Evolutionary conservation across 37 sponge, comb jelly and placozoan species (phyloP).

Genomic region (Chondrilla cf. caribensis): DNA sequence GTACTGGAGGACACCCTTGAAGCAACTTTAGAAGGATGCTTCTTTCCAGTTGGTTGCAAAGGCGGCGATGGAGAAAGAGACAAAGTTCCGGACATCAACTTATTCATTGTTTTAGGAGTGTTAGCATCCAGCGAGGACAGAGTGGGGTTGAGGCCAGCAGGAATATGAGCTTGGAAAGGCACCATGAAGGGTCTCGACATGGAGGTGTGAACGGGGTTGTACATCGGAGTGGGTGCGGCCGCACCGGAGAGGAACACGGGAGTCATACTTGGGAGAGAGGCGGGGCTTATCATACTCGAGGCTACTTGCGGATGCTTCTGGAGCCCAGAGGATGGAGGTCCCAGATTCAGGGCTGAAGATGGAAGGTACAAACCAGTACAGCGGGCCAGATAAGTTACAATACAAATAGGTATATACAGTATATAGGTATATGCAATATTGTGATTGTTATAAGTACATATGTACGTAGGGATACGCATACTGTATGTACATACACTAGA

Average conservation of each 20-base stretch:
- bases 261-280: neutral
- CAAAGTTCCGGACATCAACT: neutral
- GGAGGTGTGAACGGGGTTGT: neutral
- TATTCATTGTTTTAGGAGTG: neutral
- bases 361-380: too few relatives aligned
- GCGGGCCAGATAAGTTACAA: too few relatives aligned
- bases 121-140: neutral
- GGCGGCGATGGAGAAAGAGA: neutral
- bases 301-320: neutral
- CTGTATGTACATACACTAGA: too few relatives aligned
- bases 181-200: neutral
- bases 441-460: too few relatives aligned
- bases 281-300: neutral
- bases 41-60: neutral
- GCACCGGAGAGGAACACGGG: neutral
- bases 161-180: neutral
- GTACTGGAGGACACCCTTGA: neutral
- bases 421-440: too few relatives aligned
- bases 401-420: too few relatives aligned
- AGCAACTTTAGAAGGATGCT: neutral
- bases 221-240: neutral
- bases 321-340: neutral
- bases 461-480: too few relatives aligned
- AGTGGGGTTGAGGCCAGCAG: neutral
- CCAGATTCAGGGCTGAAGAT: constrained; percentile 2